These are phyloP conservation scores for Nomada flava DNA, from an alignment of 2,888 invertebrate species.

Conservation along the genomic window DNA sequence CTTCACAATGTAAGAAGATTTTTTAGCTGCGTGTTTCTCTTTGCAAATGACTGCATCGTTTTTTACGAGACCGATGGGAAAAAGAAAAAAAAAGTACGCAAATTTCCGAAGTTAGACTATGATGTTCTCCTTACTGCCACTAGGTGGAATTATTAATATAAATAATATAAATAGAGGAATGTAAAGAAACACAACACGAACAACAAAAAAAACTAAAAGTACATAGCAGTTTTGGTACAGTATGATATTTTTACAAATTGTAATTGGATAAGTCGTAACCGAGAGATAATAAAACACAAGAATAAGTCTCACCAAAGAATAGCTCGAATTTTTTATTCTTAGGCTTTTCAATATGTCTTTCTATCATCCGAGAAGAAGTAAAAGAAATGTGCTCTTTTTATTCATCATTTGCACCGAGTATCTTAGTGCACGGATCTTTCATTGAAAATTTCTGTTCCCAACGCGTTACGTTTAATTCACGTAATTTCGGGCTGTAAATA, in stretches of 20 bases:
- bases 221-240: constrained; percentile 79
- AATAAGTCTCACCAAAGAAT: constrained; percentile 66
- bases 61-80: constrained; percentile 49
- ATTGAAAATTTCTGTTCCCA: constrained; percentile 3
- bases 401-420: not conserved
- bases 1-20: constrained; percentile 52
- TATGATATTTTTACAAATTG: constrained; percentile 83
- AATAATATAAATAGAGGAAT: constrained; percentile 66
- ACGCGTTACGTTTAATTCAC: constrained; percentile 8
- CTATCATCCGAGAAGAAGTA: not conserved
- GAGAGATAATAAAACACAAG: constrained; percentile 75
- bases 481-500: constrained; percentile 22
- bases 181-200: constrained; percentile 64
- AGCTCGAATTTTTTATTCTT: constrained; percentile 60
- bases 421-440: not conserved
- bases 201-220: constrained; percentile 64
- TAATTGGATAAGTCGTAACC: constrained; percentile 80
- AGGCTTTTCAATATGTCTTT: constrained; percentile 28
- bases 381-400: not conserved
- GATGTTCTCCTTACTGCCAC: constrained; percentile 70
- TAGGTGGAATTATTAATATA: constrained; percentile 69
- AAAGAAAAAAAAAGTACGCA: constrained; percentile 29
- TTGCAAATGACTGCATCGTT: constrained; percentile 60
- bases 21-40: constrained; percentile 69
- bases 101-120: constrained; percentile 60